These are phyloP conservation scores for Potorous gilbertii DNA, from an alignment of 2,797 vertebrate genomes.

Conservation along the genomic window DNA sequence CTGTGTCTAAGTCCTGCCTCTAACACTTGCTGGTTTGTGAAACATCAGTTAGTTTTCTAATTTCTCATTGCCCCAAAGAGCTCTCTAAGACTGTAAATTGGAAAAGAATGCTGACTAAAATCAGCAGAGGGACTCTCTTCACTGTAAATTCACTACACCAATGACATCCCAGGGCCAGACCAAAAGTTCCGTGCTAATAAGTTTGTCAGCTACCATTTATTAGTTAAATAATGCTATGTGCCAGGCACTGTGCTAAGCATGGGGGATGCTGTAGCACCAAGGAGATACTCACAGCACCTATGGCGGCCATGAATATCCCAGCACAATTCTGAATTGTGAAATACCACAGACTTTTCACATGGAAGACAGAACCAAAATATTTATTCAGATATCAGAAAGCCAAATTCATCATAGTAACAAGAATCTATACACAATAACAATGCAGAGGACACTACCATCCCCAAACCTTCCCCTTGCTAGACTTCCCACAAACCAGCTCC, in stretches of 20 bases:
- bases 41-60: background rate
- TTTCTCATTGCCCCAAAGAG: background rate
- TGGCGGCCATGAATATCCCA: no score
- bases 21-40: background rate
- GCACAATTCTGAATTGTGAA: no score
- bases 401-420: no score
- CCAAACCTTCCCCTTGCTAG: no score
- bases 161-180: background rate
- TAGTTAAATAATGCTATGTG: background rate
- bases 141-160: background rate
- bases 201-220: background rate
- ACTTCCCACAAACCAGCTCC: no score
- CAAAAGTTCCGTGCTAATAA: background rate
- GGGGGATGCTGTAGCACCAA: background rate
- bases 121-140: background rate
- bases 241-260: background rate
- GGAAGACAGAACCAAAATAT: no score
- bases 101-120: background rate
- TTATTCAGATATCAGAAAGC: no score
- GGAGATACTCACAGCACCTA: no score
- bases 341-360: no score
- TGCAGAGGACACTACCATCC: no score
- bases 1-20: background rate
- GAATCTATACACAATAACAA: no score
- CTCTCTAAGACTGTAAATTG: background rate